Evolutionary conservation across 1,140 invertebrate species (phyloP).

Genomic region (Bicyclus anynana): DNA sequence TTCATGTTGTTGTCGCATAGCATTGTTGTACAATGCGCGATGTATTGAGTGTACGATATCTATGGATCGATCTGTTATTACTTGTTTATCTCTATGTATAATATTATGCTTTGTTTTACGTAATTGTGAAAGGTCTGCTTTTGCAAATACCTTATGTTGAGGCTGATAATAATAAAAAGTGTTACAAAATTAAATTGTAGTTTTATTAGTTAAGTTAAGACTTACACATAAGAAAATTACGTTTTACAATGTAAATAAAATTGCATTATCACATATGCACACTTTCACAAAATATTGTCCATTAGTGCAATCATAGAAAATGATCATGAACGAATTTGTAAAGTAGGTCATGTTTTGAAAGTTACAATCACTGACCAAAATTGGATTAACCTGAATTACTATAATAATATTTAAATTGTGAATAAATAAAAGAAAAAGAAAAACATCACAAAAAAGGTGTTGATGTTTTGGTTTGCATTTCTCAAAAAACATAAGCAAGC

Average conservation of each 20-base stretch:
- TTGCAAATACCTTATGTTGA: conserved; percentile 54
- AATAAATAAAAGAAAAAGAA: too few relatives aligned
- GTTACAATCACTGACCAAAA: conserved; percentile 2
- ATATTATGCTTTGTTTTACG: conserved; percentile 63
- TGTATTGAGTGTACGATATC: conserved; percentile 24
- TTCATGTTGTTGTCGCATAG: conserved; percentile 18
- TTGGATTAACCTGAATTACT: neutral
- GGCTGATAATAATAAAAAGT: conserved; percentile 68
- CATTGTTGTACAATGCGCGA: conserved; percentile 25
- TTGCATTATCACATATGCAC: neutral
- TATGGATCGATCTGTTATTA: conserved; percentile 64
- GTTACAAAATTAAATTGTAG: conserved; percentile 29
- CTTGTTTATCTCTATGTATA: conserved; percentile 59
- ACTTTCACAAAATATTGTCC: conserved; percentile 15
- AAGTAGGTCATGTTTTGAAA: conserved; percentile 17
- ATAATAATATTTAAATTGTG: neutral
- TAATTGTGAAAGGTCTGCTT: conserved; percentile 48
- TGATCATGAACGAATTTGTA: conserved; percentile 17
- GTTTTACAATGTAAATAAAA: too few relatives aligned
- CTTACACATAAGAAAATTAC: too few relatives aligned
- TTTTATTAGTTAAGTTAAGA: too few relatives aligned
- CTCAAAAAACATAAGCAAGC: too few relatives aligned
- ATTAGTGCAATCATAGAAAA: conserved; percentile 18
- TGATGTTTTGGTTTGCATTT: too few relatives aligned
- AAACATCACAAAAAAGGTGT: too few relatives aligned